Evolutionary conservation across 2,113 vertebrate genomes (phyloP), one percentile per base, ranked within the genome.

Genomic region (Silurus glanis): DNA sequence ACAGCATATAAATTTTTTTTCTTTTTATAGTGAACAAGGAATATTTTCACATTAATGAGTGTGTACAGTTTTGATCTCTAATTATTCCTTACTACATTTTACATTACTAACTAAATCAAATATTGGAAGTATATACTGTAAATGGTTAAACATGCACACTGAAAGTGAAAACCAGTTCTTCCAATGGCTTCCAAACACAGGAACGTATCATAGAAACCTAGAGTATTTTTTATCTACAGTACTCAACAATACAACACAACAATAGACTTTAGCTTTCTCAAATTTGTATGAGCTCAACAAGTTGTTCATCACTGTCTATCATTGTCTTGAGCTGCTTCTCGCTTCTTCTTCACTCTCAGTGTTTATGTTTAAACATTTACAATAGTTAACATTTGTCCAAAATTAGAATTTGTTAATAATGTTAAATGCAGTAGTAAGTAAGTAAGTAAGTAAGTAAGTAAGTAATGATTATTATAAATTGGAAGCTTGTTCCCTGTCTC

Each of bases 181-280:
- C 69, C 82, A n/a, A 81, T 45, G 28, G 6, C 67, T 3, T 1
- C 28, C 45, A 45, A 71, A 71, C 71, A 78, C 64, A 56, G 19
- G n/a, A 51, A 19, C 58, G 61, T 76, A 47, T 85, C 88, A 87
- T 87, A 78, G 89, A 59, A 87, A 91, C 87, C 64, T 71, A 87
- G 87, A 81, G 58, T 74, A 66, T 23, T n/a, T 5, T 81, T 67
- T 17, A 62, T 79, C 62, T 53, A 37, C 12, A 4, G 3, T 59
- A 12, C 64, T n/a, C 10, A 25, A 66, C 10, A 12, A 0, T 17
- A 71, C 67, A 51, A 2, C 62, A 21, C 58, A 53, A 37, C 0
- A 8, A 84, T 17, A 69, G 47, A 55, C 59, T n/a, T 56, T 53
- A 81, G 21, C 21, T 69, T 37, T 58, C 78, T 53, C n/a, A 71